Evolutionary conservation across 2,888 invertebrate genomes (phyloP), one percentile per base, ranked within the genome.

Genomic region (Standfussiana lucernea): DNA sequence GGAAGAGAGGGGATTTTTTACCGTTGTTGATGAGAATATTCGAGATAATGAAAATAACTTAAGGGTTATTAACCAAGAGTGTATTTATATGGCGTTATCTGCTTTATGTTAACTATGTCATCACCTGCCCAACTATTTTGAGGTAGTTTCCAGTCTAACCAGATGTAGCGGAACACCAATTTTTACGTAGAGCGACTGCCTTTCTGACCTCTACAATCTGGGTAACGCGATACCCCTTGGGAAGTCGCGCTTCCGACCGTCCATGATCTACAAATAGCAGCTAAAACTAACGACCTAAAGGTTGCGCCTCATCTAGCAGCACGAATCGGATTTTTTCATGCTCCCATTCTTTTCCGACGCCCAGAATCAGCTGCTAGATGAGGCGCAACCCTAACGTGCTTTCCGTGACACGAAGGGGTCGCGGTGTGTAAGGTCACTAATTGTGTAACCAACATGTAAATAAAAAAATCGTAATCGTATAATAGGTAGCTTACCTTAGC

Each of bases 401-500:
- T 24, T 50, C 4, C 13, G n/a, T 11, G 5, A 8, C 18, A 37
- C 37, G 37, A 37, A 37, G 37, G 37, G 37, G 37, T 37, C 37
- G 3, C 37, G 37, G 37, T 40, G 50, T 50, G 50, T 50, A 21
- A 4, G n/a, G 53, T 13, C 53, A 53, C n/a, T 53, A n/a, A n/a
- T n/a, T n/a, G 1, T n/a, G 11, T 53, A n/a, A n/a, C 61, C 11
- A 24, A 35, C 24, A 62, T 62, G 13, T n/a, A 15, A 40, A 64
- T 40, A 40, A n/a, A n/a, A 37, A 24, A n/a, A n/a, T n/a, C n/a
- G 37, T 37, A 59, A 40, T 15, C 1, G n/a, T n/a, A 32, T 21
- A 21, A 32, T 40, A n/a, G 0, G 4, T 53, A 28, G 8, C 72
- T 78, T 86, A 95, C 96, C 95, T 99, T 99, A 88, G 98, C 98